Base-by-base conservation (phyloP, 2,888 invertebrate species). In the Oithona nana region DNA sequence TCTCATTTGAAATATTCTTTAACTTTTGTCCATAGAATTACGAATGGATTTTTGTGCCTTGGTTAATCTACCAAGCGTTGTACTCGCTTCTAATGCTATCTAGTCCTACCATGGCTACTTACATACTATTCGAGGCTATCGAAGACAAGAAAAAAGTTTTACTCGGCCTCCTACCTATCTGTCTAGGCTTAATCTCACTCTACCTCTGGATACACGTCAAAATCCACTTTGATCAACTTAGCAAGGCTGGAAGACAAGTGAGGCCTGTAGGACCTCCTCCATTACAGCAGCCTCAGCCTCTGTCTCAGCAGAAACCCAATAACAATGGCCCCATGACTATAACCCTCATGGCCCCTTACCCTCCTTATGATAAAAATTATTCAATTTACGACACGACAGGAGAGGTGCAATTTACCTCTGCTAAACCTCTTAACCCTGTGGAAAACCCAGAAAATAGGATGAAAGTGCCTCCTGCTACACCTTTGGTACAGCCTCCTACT, bases 21-120 rank as follows among this genome's bases (percentile, higher is more conserved):
- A 39, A 39, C 39, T 39, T 16, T 6, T 16, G 16, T 39, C 16
- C 6, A 39, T 39, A 54, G 54, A 54, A 26, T 16, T 24, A 54
- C 54, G 26, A 54, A 54, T 54, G 54, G 54, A 20, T 54, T 54
- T 26, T 54, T 26, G 3, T 54, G 6, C 54, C 54, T 20, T 54
- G 54, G 54, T 24, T 54, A 26, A 26, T 54, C 54, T 54, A 54
- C 26, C 22, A 54, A 26, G 16, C 26, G 20, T 39, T 39, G 39
- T 39, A 39, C 39, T 6, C 39, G 8, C 6, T 39, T 39, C 8
- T 39, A 16, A 39, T 39, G 39, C 39, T 39, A 39, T 39, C 6
- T 39, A 16, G 39, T 6, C 39, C 39, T 11, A 39, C 8, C 39
- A 39, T 39, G 6, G 16, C 16, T 11, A 16, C 39, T 39, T 39